These are phyloP conservation scores for Stratiolaelaps scimitus DNA, from an alignment of 1,140 invertebrate genomes.

Conservation along the genomic window DNA sequence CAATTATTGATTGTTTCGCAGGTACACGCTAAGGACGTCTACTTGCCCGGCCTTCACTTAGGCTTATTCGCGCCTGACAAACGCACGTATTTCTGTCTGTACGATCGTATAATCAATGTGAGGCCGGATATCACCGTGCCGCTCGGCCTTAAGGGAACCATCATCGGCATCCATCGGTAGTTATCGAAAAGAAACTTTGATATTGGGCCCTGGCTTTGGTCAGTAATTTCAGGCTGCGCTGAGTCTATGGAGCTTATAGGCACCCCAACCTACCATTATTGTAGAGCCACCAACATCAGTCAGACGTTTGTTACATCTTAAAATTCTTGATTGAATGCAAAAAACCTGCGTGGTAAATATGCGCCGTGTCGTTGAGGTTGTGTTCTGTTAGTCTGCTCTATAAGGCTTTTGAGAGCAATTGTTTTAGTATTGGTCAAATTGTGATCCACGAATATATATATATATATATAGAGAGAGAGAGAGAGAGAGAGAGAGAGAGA, in stretches of 20 bases:
- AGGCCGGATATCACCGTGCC: slow-evolving; percentile 60
- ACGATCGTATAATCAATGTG: slow-evolving; percentile 69
- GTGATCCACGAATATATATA: too few relatives aligned
- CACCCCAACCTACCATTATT: background rate
- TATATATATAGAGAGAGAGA: too few relatives aligned
- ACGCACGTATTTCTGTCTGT: slow-evolving; percentile 51
- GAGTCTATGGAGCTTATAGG: background rate
- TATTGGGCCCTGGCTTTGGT: slow-evolving; percentile 1
- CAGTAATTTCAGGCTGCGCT: background rate
- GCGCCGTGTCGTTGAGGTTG: too few relatives aligned
- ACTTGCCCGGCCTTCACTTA: slow-evolving; percentile 42
- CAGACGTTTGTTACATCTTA: too few relatives aligned
- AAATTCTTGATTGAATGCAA: too few relatives aligned
- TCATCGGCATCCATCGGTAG: slow-evolving; percentile 49
- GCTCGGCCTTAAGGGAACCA: slow-evolving; percentile 62
- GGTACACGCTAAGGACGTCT: slow-evolving; percentile 63
- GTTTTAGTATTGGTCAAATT: too few relatives aligned
- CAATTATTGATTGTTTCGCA: slow-evolving; percentile 52
- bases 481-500: too few relatives aligned
- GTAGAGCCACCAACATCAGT: background rate
- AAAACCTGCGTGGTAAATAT: too few relatives aligned
- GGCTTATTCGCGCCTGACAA: slow-evolving; percentile 52
- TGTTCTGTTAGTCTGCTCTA: too few relatives aligned
- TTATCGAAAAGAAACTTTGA: slow-evolving; percentile 1
- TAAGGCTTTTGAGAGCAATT: too few relatives aligned